Base-by-base conservation (phyloP, 2,113 vertebrate species). In the Theristicus caerulescens region DNA sequence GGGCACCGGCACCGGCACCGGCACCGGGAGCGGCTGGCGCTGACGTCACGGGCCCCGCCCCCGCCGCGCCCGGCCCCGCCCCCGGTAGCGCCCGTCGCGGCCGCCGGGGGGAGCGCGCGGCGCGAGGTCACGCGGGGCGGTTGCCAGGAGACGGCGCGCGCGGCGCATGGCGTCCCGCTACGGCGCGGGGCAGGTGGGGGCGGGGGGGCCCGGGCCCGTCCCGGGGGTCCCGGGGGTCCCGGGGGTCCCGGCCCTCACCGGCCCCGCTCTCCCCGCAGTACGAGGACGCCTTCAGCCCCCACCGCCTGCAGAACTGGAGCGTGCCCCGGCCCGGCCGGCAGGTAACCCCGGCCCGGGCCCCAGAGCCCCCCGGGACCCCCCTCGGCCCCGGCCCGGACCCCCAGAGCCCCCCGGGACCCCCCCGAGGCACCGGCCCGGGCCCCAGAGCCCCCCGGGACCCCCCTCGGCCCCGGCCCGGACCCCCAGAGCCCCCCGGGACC, bases 131-230 rank as follows among this genome's bases (percentile, higher is more conserved):
- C 54, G 72, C 17, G 40, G 6, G 31, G 29, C 55, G 1, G 97
- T 98, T 97, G 96, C 97, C 86, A 83, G 72, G 97, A 95, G 94
- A 98, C 96, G 17, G 36, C 24, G 57, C 55, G 55, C 25, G 38
- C 67, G 40, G 81, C 71, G 40, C 81, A 98, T 97, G 97, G 97
- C 97, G 64, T 90, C 94, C 20, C 96, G 97, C 77, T 97, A 96
- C 91, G 93, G 96, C 14, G 94, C 96, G 38, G 97, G 97, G 59
- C 97, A 97, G 96, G 97, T 97, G 40, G 59, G 46, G 34, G 14
- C 11, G 13, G 8, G 22, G 19, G 6, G 3, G 19, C 29, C 20
- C 13, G 15, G 27, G 3, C 19, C 19, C 10, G 6, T 47, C 10
- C 42, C 42, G 5, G 5, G 3, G n/a, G n/a, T n/a, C n/a, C n/a